Base-by-base conservation (phyloP, 2,797 vertebrate genomes). In the Cirrhinus molitorella region DNA sequence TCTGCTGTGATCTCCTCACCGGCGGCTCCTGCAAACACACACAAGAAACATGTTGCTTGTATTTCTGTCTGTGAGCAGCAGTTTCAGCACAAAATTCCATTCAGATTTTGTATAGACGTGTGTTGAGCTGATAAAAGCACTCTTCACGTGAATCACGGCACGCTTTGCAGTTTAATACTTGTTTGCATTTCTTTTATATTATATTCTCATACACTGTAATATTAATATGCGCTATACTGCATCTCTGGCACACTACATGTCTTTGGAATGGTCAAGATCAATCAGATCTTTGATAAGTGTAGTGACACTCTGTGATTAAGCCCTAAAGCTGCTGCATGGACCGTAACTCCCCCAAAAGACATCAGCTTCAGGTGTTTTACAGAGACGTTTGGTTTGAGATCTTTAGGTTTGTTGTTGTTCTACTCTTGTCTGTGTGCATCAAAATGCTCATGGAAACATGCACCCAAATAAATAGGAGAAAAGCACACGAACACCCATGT, bases 11-110 rank as follows among this genome's bases (percentile, higher is more conserved):
- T 61, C 28, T 31, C 63, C 9, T 37, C 63, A 67, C 16, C 14
- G 13, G 14, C 63, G 57, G 89, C 5, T 43, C 34, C 63, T 34
- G 71, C 40, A 85, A 19, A 83, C 43, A 83, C 19, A 78, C 25
- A 77, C 21, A 63, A 16, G 55, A 43, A 8, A 55, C 3, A 0
- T n/a, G 21, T 2, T 17, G 61, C 16, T 65, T 7, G 34, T 31
- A 16, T 8, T 34, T 61, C 57, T 65, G 59, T 17, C 59, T 12
- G n/a, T 61, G 59, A 61, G 14, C 5, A 31, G 19, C 49, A 53
- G 49, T 21, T 17, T 19, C 49, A 43, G 9, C 40, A 43, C 40
- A 8, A 10, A 1, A 53, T 53, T 53, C 49, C 49, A 40, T 40
- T 17, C 49, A 51, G 49, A 53, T 17, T 21, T 5, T 9, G 17